Base-by-base conservation (phyloP, 2,797 vertebrate species). In the Garrulus glandarius region DNA sequence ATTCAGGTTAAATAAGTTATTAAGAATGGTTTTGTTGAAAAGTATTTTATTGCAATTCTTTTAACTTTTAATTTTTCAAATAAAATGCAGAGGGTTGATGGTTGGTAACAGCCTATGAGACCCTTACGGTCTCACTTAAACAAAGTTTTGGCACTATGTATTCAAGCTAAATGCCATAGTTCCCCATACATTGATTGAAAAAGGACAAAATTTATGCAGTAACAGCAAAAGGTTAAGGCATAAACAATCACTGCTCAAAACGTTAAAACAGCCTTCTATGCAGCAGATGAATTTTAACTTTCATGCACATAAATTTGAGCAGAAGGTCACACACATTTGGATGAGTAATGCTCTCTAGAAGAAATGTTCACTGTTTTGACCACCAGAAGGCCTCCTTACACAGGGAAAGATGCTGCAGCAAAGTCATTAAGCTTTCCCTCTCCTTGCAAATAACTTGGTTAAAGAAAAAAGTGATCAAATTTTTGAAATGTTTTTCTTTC, bases 351-450 rank as follows among this genome's bases (percentile, higher is more conserved):
- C 5, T 34, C 11, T 46, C 23, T 49, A n/a, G 43, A 67, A 69
- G 36, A 87, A 69, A 34, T 36, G 17, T 92, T 93, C 86, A 26
- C 57, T 29, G 10, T 6, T 86, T 72, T 91, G 65, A 64, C 96
- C 96, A 95, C 88, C 84, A 97, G 97, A 95, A 82, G 97, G 94
- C 97, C 94, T 92, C 72, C 92, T 96, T 91, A 87, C 77, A 63
- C 71, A 70, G 41, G 32, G 49, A 89, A 95, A 77, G 34, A n/a
- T 74, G 24, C 23, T 53, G 27, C 2, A 4, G 44, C 39, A 87
- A 89, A 78, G 29, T 6, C 20, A 20, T 43, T 63, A 8, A 26
- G 9, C 20, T 75, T 50, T 46, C 23, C 11, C 6, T 77, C 32
- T 75, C 32, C 22, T 69, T 78, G 23, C 22, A 64, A 74, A 44